These are phyloP conservation scores for Caenorhabditis remanei DNA, from an alignment of 1,140 invertebrate species.

Conservation along the genomic window DNA sequence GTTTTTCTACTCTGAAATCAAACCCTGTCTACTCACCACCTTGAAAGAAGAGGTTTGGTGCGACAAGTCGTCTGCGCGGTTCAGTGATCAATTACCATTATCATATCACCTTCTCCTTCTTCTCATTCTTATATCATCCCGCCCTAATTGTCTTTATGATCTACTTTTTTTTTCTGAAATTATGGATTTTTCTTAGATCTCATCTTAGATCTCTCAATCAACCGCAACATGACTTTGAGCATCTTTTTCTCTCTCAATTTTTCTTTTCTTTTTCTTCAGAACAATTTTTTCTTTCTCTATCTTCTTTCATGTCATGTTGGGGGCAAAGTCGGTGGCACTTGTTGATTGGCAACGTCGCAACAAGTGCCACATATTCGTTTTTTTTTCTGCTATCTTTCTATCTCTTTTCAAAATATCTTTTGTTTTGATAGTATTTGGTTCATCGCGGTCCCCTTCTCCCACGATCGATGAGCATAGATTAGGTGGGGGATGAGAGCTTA, in stretches of 20 bases:
- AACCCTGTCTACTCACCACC: too few species aligned
- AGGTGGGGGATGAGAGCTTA: too few species aligned
- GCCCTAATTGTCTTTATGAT: not conserved
- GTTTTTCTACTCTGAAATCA: too few species aligned
- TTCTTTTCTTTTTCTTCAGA: too few species aligned
- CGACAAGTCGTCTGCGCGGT: not conserved
- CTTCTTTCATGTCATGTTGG: not conserved
- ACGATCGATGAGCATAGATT: too few species aligned
- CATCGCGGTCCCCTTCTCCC: too few species aligned
- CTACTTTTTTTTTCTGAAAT: not conserved
- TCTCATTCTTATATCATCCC: not conserved
- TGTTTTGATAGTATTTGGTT: not conserved
- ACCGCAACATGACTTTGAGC: constrained; percentile 52
- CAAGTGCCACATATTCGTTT: constrained; percentile 17
- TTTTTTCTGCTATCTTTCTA: not conserved
- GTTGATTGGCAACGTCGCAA: constrained; percentile 38
- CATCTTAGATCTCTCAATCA: constrained; percentile 19
- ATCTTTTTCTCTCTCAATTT: not conserved
- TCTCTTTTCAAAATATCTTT: not conserved
- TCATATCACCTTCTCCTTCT: constrained; percentile 43
- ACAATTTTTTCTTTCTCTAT: too few species aligned
- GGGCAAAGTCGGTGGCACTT: not conserved
- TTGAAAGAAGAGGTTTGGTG: too few species aligned
- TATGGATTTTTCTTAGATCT: not conserved
- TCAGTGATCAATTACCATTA: constrained; percentile 50